These are phyloP conservation scores for Theristus sp. DNA, from an alignment of 2,888 invertebrate genomes.

Conservation along the genomic window DNA sequence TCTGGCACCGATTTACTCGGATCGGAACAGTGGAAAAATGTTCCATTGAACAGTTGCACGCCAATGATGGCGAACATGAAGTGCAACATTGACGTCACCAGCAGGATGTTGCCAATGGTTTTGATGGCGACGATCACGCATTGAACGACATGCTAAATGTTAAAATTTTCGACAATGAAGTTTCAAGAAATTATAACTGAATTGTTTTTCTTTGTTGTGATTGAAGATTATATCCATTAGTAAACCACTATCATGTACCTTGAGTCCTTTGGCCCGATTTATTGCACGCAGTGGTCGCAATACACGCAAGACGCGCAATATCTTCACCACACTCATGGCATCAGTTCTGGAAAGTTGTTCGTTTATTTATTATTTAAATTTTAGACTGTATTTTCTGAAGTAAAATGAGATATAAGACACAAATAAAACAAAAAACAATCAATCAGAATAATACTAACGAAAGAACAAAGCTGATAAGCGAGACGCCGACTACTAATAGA, in stretches of 20 bases:
- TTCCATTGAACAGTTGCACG: constrained; percentile 99
- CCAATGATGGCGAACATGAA: constrained; percentile 99
- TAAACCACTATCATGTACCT: constrained; percentile 45
- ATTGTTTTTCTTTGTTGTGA: no score
- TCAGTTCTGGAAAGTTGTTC: constrained; percentile 43
- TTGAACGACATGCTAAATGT: constrained; percentile 97
- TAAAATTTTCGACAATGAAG: no score
- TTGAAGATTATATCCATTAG: neutral
- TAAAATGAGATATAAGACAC: no score
- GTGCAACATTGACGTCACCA: constrained; percentile 97
- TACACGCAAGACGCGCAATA: constrained; percentile 82
- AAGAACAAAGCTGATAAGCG: constrained; percentile 76
- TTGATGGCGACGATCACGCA: constrained; percentile 52
- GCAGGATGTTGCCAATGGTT: constrained; percentile 71
- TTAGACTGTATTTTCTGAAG: neutral
- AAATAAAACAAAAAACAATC: neutral
- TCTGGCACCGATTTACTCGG: constrained; percentile 71
- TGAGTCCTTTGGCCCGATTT: constrained; percentile 96
- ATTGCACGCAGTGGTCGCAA: constrained; percentile 93
- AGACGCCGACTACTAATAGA: constrained; percentile 91
- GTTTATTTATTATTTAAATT: neutral
- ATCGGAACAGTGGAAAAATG: constrained; percentile 86
- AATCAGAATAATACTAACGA: constrained; percentile 44
- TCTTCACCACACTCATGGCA: constrained; percentile 81
- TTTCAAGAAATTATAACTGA: constrained; percentile 5